Evolutionary conservation across 2,888 invertebrate species (phyloP), one percentile per base, ranked within the genome.

Genomic region (Troglohyphantes excavatus): DNA sequence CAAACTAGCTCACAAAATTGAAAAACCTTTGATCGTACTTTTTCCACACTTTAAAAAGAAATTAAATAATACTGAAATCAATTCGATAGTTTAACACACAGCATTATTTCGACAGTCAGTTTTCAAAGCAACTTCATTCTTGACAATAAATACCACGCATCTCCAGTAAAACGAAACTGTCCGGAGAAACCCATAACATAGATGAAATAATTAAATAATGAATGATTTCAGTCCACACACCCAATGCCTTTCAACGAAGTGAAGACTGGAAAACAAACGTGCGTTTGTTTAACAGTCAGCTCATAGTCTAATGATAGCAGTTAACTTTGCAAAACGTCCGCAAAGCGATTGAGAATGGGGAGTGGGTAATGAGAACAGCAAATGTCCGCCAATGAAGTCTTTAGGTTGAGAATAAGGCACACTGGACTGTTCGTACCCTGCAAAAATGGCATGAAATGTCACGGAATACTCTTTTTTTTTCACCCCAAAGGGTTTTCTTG

Each of bases 161-260:
- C 53, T 7, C n/a, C n/a, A n/a, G 5, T 0, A 5, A 53, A n/a
- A 5, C 3, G 11, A 46, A 46, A 9, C 9, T 33, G 33, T 33
- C 9, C 46, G 21, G 21, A 43, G 26, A 26, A 72, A 17, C 46
- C 46, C 46, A 26, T 23, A 19, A 72, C 46, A 46, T 26, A 72
- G 39, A 72, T 72, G 46, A 72, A 72, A 29, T 29, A 72, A 70
- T 70, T 70, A 70, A 72, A 72, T 72, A 72, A 46, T 72, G 72
- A 72, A 46, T 53, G 53, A 53, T 53, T 53, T 5, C 5, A 13
- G 13, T 53, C 33, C 53, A 53, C 53, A 53, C 53, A 53, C 53
- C 33, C 3, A 53, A 53, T 53, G 53, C n/a, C 53, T 53, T 53
- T 53, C 17, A 53, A 53, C 2, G 9, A 39, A 53, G 17, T n/a